Base-by-base conservation (phyloP, 2,113 vertebrate species). In the Platycercus adscitus region DNA sequence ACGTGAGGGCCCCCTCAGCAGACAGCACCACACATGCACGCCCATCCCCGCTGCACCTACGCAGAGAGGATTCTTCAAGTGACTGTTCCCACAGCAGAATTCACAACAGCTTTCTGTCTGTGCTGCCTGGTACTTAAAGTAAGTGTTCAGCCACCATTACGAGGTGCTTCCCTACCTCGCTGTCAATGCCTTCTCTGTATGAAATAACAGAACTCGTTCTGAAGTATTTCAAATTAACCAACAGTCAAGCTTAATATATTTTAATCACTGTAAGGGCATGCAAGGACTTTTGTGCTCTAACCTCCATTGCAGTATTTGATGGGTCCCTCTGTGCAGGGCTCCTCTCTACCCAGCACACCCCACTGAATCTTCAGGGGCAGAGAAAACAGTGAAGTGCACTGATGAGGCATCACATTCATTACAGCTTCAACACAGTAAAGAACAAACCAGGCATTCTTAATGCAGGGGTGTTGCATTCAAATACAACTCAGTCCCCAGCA, bases 11-110 rank as follows among this genome's bases (percentile, higher is more conserved):
- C 5, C 4, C 53, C 28, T 26, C 0, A 2, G 41, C 53, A 52
- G 39, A 8, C 25, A 23, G 37, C 7, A 2, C 17, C 2, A 4
- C 3, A 3, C 18, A 2, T 0, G 2, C 29, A 4, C 50, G 1
- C 14, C 41, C 19, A 2, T 3, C 33, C 55, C 61, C 56, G 10
- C 39, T 3, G 47, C 65, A 26, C 39, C 37, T 6, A 3, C 3
- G 2, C 33, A 4, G 5, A 28, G 71, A 5, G 1, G 13, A 2
- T 6, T 20, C 79, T 47, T 6, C 66, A 2, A 3, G 24, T 0
- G 18, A 23, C 61, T 17, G 17, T 1, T 56, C 60, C 52, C n/a
- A 21, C 41, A 1, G 2, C 61, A 5, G 50, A 39, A 17, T 16
- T 39, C 33, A 1, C 7, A 35, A 5, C 9, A 25, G 47, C 8